Base-by-base conservation (phyloP, 2,888 invertebrate species). In the Syrphus vitripennis region DNA sequence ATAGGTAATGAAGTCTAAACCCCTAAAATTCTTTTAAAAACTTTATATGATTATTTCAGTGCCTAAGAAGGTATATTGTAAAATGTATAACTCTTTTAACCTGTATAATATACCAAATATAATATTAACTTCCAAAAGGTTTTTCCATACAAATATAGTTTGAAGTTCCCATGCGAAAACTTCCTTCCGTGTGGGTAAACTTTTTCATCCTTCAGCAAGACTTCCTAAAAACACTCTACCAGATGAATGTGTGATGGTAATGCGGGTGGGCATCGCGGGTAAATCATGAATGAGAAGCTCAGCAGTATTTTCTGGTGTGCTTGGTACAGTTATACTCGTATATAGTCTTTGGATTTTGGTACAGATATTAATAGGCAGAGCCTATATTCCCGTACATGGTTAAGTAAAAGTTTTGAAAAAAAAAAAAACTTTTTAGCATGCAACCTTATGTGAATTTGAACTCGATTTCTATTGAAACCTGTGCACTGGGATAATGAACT, bases 401-500 rank as follows among this genome's bases (percentile, higher is more conserved):
- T 42, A 48, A 70, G 65, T 57, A 80, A 59, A 80, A 84, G 83
- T 84, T 80, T 65, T 71, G 57, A 2, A 59, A 76, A 71, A 83
- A 84, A 57, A 2, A 59, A 76, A 71, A 83, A 84, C 29, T 84
- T 80, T 80, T 26, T 57, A 57, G 7, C 76, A 75, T 83, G 65
- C 65, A 79, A 76, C 75, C 50, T 80, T 80, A 76, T 71, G 83
- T 71, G 65, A 80, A 71, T 71, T 59, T 55, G 75, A 71, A 83
- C 83, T 80, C 75, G 42, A 80, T 80, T 84, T 84, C 76, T 80
- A 76, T 80, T 80, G 80, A 76, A 76, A 37, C 83, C 75, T 80
- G 61, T 84, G 80, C 75, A 76, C 42, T 80, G 83, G 80, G 67
- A 84, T 80, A 80, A 84, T 84, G 80, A 80, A 84, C 80, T 76